A percentile compares a stretch with the other conserved stretches of the same genome.
phyloP scores from a whole-genome alignment of 1,140 invertebrate genomes.

The Geopemphigus sp. region DNA sequence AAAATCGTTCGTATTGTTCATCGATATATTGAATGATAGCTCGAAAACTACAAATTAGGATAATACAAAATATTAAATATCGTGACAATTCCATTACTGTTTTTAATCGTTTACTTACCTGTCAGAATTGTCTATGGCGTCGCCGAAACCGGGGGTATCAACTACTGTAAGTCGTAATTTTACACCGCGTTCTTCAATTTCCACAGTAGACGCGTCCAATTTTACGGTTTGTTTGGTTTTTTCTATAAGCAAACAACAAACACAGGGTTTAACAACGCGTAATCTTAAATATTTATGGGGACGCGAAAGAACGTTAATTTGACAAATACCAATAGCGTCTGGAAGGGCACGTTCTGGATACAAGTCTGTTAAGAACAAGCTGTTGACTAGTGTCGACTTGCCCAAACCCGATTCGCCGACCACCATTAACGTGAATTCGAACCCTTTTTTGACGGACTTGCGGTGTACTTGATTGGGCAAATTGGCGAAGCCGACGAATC shows the following conservation, averaged over 20 bases:
- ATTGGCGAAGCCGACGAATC: slow-evolving; percentile 91
- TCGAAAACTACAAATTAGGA: slow-evolving; percentile 67
- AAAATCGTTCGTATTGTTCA: slow-evolving; percentile 88
- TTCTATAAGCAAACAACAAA: slow-evolving; percentile 62
- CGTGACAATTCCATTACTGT: too few relatives aligned
- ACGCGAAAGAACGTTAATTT: too few relatives aligned
- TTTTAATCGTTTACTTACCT: slow-evolving; percentile 53
- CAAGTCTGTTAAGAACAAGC: slow-evolving; percentile 93
- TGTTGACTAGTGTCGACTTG: slow-evolving; percentile 97
- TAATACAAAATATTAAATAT: slow-evolving; percentile 52
- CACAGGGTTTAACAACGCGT: too few relatives aligned
- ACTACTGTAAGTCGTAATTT: slow-evolving; percentile 87
- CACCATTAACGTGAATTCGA: slow-evolving; percentile 98
- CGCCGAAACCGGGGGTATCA: slow-evolving; percentile 97
- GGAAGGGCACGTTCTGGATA: slow-evolving; percentile 86
- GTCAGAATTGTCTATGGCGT: slow-evolving; percentile 97
- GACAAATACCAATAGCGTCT: slow-evolving; percentile 71
- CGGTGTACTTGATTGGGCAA: slow-evolving; percentile 93
- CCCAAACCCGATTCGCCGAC: slow-evolving; percentile 95
- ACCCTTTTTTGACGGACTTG: slow-evolving; percentile 96
- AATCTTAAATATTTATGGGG: too few relatives aligned
- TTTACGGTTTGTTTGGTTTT: slow-evolving; percentile 87
- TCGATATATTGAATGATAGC: slow-evolving; percentile 91
- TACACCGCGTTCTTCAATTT: slow-evolving; percentile 90
- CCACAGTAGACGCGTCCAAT: slow-evolving; percentile 86